These are phyloP conservation scores for Acropora tenuis DNA, from an alignment of 64 coral and sea anemone genomes.

Conservation along the genomic window DNA sequence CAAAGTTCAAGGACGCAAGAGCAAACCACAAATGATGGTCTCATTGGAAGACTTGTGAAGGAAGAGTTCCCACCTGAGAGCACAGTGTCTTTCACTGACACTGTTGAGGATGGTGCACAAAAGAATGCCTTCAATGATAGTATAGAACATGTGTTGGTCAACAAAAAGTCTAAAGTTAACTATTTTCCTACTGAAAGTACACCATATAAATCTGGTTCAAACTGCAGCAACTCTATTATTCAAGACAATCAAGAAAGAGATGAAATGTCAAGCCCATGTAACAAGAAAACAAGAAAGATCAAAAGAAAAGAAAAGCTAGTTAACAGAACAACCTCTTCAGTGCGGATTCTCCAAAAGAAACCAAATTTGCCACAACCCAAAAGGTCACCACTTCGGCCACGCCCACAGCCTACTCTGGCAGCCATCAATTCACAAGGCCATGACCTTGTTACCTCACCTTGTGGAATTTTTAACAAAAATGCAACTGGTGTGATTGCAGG, in stretches of 20 bases:
- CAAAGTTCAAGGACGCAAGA: background rate
- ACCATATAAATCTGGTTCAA: background rate
- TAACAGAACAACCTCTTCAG: background rate
- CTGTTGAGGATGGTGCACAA: background rate
- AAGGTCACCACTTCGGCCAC: slow-evolving; percentile 37
- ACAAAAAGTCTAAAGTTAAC: background rate
- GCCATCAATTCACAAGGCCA: slow-evolving; percentile 61
- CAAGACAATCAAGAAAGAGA: background rate
- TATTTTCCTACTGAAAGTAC: background rate
- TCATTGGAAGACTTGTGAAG: background rate
- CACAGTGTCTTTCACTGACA: background rate
- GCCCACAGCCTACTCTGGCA: slow-evolving; percentile 43
- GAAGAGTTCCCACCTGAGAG: background rate
- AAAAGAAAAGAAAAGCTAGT: background rate
- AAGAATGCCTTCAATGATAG: background rate
- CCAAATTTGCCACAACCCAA: slow-evolving; percentile 11
- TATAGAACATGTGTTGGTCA: background rate
- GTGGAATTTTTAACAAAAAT: background rate
- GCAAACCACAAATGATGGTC: background rate
- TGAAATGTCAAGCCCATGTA: background rate
- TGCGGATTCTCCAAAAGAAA: background rate
- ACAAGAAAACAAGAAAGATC: slow-evolving; percentile 21
- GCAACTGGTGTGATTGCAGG: background rate
- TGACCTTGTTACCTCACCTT: slow-evolving; percentile 20
- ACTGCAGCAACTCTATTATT: background rate